phyloP scores from a whole-genome alignment of 2,888 invertebrate genomes.

The Crepidodera aurea region DNA sequence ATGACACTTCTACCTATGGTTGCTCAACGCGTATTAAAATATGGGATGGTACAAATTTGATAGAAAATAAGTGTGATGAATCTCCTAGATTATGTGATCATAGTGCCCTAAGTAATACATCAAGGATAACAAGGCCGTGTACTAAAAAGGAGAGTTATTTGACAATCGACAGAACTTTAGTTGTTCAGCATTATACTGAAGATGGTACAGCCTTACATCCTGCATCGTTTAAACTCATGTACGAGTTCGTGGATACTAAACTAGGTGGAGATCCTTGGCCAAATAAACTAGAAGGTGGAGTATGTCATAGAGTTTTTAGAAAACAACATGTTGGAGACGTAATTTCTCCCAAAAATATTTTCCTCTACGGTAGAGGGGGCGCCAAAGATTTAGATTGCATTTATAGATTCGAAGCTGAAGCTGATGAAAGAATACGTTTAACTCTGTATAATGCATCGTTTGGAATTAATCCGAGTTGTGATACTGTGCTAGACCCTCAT shows the following conservation, averaged over 20 bases:
- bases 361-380: constrained; percentile 86
- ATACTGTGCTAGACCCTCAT: constrained; percentile 75
- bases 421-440: constrained; percentile 71
- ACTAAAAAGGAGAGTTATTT: constrained; percentile 83
- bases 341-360: constrained; percentile 75
- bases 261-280: constrained; percentile 67
- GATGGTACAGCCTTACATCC: constrained; percentile 84
- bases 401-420: constrained; percentile 67
- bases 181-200: constrained; percentile 67
- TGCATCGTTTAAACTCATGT: constrained; percentile 75
- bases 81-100: constrained; percentile 85
- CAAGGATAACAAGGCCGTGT: constrained; percentile 81
- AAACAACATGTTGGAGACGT: constrained; percentile 71
- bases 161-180: constrained; percentile 62
- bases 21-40: constrained; percentile 78
- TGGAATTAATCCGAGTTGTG: constrained; percentile 72
- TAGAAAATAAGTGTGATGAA: constrained; percentile 79
- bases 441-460: constrained; percentile 77
- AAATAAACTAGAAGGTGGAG: constrained; percentile 50
- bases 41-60: constrained; percentile 75
- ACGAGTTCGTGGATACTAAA: constrained; percentile 85
- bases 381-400: constrained; percentile 78
- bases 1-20: constrained; percentile 57
- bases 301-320: constrained; percentile 71
- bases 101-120: constrained; percentile 75